Evolutionary conservation across 2,797 vertebrate species (phyloP), one percentile per base, ranked within the genome.

Genomic region (Sebastes baramenuke): DNA sequence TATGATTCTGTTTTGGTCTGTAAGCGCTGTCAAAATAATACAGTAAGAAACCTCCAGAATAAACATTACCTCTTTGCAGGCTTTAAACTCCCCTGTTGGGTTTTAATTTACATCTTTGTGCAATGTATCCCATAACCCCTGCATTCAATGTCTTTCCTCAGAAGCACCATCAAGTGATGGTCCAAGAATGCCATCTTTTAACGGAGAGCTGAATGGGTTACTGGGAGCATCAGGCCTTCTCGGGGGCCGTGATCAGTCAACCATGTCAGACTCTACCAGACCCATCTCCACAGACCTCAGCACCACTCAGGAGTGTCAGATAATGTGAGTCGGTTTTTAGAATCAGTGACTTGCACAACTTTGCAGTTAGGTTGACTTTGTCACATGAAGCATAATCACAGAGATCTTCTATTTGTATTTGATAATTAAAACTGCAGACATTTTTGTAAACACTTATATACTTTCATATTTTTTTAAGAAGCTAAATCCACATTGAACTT

Each of bases 131-230:
- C 8, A 55, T 79, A 46, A 83, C 49, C 5, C 2, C 14, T 56
- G 2, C 3, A 30, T 68, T 56, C 3, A 10, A 10, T 46, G 13
- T 74, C 20, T 82, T 75, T 84, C 14, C 29, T 74, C 88, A 97
- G 96, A 96, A 59, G n/a, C 77, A 6, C 94, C 92, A 16, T 94
- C 93, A 70, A 92, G 89, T 67, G 97, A 97, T 66, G 95, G 83
- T 86, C 96, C 95, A 76, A 96, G 96, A 81, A 95, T 96, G 3
- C 89, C 96, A 2, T 95, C 97, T 0, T 99, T 97, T 65, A 99
- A 99, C 24, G 98, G 98, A 70, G 98, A 99, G 83, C 94, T 99
- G 81, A 99, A 99, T n/a, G 98, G 99, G 2, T 93, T 99, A 72
- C 89, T 99, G 92, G 97, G 97, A 83, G 92, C 89, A 20, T 97